Base-by-base conservation (phyloP, 2,888 invertebrate species). In the Lapara coniferarum region DNA sequence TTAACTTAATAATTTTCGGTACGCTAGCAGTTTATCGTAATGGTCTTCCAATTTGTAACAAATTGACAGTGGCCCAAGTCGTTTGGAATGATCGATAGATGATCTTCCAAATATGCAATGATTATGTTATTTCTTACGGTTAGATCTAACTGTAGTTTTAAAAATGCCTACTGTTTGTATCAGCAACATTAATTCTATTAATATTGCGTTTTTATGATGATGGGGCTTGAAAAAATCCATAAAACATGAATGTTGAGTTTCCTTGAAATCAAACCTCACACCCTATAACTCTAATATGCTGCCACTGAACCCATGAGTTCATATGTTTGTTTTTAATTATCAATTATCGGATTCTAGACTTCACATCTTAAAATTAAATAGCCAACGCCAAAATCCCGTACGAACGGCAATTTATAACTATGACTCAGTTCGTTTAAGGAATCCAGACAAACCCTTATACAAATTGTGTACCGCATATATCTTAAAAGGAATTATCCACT, bases 1-100 rank as follows among this genome's bases (percentile, higher is more conserved):
- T 89, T 87, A 88, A 81, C 69, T 69, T 70, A 71, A 71, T 77
- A 78, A 74, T 71, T 71, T 74, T 76, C 73, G 68, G 56, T 68
- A 71, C 75, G 73, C 66, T 73, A 72, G 70, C 53, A 56, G 57
- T 70, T 72, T 69, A 66, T 57, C 19, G 58, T 69, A 69, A 69
- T 69, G 52, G 69, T 46, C 66, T 57, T 69, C 52, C 69, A 66
- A 69, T 69, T 69, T 67, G 49, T 51, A 66, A 57, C 58, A 66
- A 66, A 66, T 51, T 67, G 56, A 19, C 14, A 58, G 52, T 46
- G 66, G 66, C 12, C 19, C 52, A 37, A 58, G 44, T 57, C 30
- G 30, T 51, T 37, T 8, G 49, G 51, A 55, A 66, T 66, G 52
- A 58, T 49, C 30, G 51, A 57, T 30, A 30, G 25, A 37, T 69